Base-by-base conservation (phyloP, 2,113 vertebrate species). In the Oncorhynchus gorbuscha region DNA sequence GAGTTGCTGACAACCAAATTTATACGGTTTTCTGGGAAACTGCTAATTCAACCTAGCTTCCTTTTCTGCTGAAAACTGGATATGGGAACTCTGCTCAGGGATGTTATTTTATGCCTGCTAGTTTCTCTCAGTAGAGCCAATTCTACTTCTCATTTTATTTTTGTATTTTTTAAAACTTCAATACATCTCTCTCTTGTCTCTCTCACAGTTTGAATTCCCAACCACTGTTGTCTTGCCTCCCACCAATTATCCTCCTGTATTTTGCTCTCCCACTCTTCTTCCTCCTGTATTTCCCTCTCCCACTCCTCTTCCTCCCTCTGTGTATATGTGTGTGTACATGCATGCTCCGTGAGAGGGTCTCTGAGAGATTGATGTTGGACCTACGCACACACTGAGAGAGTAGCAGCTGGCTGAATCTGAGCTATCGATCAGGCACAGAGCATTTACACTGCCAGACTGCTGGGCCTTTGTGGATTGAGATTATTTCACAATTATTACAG, bases 401-500 rank as follows among this genome's bases (percentile, higher is more conserved):
- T 72, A 78, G 86, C 88, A 91, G 90, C 88, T 87, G 88, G 85
- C 80, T 86, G 81, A 86, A 89, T 89, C 84, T 58, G 83, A 82
- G 82, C 76, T 86, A 93, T 93, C 85, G 91, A 93, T 93, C 91
- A 88, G 91, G 72, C 89, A 75, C 76, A 79, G 85, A 85, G 85
- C 81, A 78, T 88, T 91, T 88, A 90, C 88, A 88, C 85, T 79
- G 87, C 84, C 91, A 92, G 88, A 88, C 91, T 88, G 90, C 88
- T 91, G 91, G 86, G 90, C 87, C 87, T 90, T 89, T 92, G 92
- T 90, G 87, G 87, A 89, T 80, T 84, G 84, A 93, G 92, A 93
- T 92, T 91, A 93, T 94, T 92, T 90, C 91, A 86, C 91, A 93
- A 93, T 92, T 91, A 94, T 93, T 93, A 92, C 89, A 91, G 90